Base-by-base conservation (phyloP, 1,140 invertebrate genomes). In the Wasmannia auropunctata region DNA sequence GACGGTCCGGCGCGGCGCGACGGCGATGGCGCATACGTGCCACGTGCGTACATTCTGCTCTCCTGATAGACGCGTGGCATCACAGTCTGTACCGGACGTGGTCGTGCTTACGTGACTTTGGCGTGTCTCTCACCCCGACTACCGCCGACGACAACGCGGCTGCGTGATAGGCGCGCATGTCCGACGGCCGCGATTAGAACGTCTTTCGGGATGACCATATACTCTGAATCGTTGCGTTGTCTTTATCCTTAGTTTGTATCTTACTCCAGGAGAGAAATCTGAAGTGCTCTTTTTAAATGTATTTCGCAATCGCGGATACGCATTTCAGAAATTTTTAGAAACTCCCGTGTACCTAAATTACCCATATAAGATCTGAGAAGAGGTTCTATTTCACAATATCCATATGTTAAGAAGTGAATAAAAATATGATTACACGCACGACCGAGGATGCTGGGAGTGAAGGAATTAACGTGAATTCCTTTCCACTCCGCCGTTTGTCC, bases 1-100 rank as follows among this genome's bases (percentile, higher is more conserved):
- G 28, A 22, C 31, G 34, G 34, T 11, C n/a, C 89, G 67, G 56
- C 76, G 83, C 85, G 86, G 88, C 67, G 46, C 46, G 74, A 81
- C 37, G 14, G 16, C 28, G 46, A 49, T 43, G 43, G 49, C 54
- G 70, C 77, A 62, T 76, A 85, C 89, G 56, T 75, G 83, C 86
- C 81, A 76, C 51, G 76, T 79, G 85, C 88, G 72, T 93, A 25
- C 70, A 25, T 74, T 90, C 90, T 94, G 93, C 88, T 94, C 92
- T 91, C 93, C 93, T 93, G 91, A 89, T 94, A 94, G 80, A 88
- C 88, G 90, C 88, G 91, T 93, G 91, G 87, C 87, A 91, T 92
- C 93, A 91, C 92, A 43, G 92, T 91, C 93, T 94, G 93, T 92
- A 92, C 93, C 91, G 85, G 89, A 89, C 86, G 58, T 90, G 37